Evolutionary conservation across 92 coral and sea anemone genomes (phyloP).

Genomic region (Phymanthus crucifer): DNA sequence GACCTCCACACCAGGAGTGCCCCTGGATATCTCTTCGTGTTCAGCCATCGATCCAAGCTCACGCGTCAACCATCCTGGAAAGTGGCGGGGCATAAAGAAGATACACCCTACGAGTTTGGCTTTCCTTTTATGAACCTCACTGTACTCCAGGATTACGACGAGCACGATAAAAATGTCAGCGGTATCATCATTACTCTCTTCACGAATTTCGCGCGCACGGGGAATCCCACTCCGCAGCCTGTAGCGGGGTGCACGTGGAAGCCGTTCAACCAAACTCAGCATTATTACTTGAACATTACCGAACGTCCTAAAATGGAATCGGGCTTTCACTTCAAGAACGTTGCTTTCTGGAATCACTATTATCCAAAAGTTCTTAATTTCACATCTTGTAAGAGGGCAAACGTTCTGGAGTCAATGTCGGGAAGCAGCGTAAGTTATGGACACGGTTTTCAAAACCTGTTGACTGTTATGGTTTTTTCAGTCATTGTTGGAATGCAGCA

Average conservation of each 20-base stretch:
- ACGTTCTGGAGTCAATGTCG: constrained; percentile 27
- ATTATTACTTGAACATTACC: constrained; percentile 57
- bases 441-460: neutral
- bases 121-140: constrained; percentile 72
- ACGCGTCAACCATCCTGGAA: constrained; percentile 54
- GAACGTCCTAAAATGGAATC: constrained; percentile 47
- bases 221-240: constrained; percentile 69
- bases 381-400: constrained; percentile 12
- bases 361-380: constrained; percentile 56
- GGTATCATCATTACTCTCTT: constrained; percentile 55
- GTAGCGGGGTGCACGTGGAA: constrained; percentile 57
- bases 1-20: constrained; percentile 56
- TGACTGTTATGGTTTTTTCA: neutral
- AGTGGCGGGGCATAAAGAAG: constrained; percentile 74
- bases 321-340: constrained; percentile 55
- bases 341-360: constrained; percentile 82
- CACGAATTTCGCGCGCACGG: constrained; percentile 80
- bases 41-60: constrained; percentile 67
- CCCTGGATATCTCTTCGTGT: constrained; percentile 65
- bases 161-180: constrained; percentile 70
- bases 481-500: constrained; percentile 1
- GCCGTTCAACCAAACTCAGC: constrained; percentile 46
- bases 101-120: constrained; percentile 82
- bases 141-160: constrained; percentile 56
- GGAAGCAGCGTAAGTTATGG: neutral